Base-by-base conservation (phyloP, 2,113 vertebrate species). In the Macquaria australasica region DNA sequence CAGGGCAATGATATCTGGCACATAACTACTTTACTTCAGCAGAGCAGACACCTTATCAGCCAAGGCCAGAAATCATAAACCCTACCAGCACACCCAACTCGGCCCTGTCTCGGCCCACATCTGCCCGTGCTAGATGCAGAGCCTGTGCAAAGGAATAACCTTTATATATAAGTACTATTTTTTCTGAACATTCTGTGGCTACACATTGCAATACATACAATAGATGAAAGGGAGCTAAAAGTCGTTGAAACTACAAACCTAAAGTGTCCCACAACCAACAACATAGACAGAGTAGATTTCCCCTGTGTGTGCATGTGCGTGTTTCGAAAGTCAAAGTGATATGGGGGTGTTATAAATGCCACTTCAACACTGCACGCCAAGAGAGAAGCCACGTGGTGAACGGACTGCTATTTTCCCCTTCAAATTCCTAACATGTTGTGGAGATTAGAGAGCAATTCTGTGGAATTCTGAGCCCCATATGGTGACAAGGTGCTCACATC, bases 361-460 rank as follows among this genome's bases (percentile, higher is more conserved):
- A 55, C 75, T 71, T 83, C 79, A 62, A 84, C 58, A 51, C 71
- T 59, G 45, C 75, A 71, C 16, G 43, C 70, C 87, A 62, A 64
- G 75, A 77, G 64, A 71, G 55, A 88, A 77, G 51, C 73, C 87
- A 87, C 58, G 58, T 86, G 89, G 73, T 79, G 62, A 79, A 72
- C 8, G 21, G 56, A 6, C 80, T 59, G 87, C 76, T 76, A 84
- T 90, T 90, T 89, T 91, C 75, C 50, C 82, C 88, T 87, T 79
- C 76, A 84, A 92, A 94, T 93, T 91, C 82, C 90, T 86, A 80
- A 90, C 93, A 91, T 91, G 87, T 87, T 95, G 93, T 73, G 79
- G 89, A 91, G 93, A 95, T 95, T 93, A 94, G 86, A 80, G 80
- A 80, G 34, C 87, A 85, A 87, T 89, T 87, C 77, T 23, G 82